These are phyloP conservation scores for Lasiommata megera DNA, from an alignment of 2,888 invertebrate species.

Conservation along the genomic window DNA sequence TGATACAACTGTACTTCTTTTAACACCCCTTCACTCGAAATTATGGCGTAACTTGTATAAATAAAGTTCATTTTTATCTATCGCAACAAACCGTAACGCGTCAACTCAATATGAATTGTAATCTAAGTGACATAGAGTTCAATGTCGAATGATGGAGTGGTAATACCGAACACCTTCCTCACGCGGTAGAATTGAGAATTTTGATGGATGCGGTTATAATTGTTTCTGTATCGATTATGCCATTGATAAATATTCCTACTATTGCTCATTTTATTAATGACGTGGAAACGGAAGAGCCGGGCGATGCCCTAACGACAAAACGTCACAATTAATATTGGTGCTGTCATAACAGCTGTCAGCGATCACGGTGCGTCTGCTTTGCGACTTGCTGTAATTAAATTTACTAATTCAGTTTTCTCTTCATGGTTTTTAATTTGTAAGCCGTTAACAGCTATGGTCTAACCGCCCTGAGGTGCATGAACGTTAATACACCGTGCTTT, in stretches of 20 bases:
- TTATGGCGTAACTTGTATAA: conserved; percentile 39
- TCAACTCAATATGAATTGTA: conserved; percentile 48
- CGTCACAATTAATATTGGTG: conserved; percentile 77
- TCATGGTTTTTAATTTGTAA: background rate
- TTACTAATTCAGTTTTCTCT: conserved; percentile 35
- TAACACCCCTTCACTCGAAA: conserved; percentile 38
- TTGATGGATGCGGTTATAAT: conserved; percentile 81
- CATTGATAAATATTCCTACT: conserved; percentile 81
- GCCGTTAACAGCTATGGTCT: background rate
- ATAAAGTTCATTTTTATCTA: conserved; percentile 32
- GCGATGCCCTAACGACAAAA: conserved; percentile 71
- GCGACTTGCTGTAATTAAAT: conserved; percentile 64
- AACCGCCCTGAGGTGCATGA: too few species aligned
- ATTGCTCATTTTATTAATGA: conserved; percentile 81
- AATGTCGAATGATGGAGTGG: conserved; percentile 42
- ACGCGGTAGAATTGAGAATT: conserved; percentile 66
- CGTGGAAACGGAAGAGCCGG: conserved; percentile 75
- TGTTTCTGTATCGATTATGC: conserved; percentile 82
- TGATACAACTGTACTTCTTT: conserved; percentile 59
- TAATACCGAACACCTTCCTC: conserved; percentile 46
- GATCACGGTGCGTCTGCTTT: conserved; percentile 41
- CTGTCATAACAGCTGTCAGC: conserved; percentile 79
- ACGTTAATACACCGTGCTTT: too few species aligned
- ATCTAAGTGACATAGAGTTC: conserved; percentile 37
- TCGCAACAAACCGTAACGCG: background rate